These are phyloP conservation scores for Stigmatopora argus DNA, from an alignment of 2,113 vertebrate genomes.

Conservation along the genomic window DNA sequence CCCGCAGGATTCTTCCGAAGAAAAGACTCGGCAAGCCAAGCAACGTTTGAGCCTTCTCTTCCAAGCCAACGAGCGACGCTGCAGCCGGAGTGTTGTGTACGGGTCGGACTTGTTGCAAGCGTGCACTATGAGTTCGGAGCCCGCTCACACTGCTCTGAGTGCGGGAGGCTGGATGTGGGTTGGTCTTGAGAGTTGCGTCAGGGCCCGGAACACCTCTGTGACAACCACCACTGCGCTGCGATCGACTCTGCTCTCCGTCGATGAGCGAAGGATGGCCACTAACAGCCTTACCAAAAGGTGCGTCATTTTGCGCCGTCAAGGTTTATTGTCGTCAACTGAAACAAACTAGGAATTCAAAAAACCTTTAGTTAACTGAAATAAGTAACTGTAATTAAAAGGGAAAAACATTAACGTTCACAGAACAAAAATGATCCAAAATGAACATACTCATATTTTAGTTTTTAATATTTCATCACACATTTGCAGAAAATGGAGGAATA, in stretches of 20 bases:
- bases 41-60: conserved; percentile 83
- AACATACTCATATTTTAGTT: too few species aligned
- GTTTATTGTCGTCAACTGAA: not conserved
- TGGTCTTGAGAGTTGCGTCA: conserved; percentile 71
- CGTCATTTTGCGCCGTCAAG: not conserved
- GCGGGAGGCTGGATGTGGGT: conserved; percentile 73
- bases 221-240: conserved; percentile 59
- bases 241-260: conserved; percentile 62
- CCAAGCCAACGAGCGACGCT: conserved; percentile 80
- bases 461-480: too few species aligned
- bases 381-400: too few species aligned
- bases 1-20: conserved; percentile 78
- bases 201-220: conserved; percentile 56
- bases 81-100: conserved; percentile 78
- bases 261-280: conserved; percentile 58
- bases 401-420: too few species aligned
- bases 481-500: too few species aligned
- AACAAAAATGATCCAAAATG: too few species aligned
- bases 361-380: not conserved
- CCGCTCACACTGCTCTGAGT: conserved; percentile 30
- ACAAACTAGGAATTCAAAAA: not conserved
- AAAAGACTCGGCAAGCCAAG: conserved; percentile 78
- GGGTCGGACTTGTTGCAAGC: conserved; percentile 79
- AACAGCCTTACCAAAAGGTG: conserved; percentile 71
- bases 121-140: conserved; percentile 67